Percentiles rank a stretch among this genome's conserved stretches.
Conservation (phyloP, 2,888 invertebrate species). For the Bedellia somnulentella region DNA sequence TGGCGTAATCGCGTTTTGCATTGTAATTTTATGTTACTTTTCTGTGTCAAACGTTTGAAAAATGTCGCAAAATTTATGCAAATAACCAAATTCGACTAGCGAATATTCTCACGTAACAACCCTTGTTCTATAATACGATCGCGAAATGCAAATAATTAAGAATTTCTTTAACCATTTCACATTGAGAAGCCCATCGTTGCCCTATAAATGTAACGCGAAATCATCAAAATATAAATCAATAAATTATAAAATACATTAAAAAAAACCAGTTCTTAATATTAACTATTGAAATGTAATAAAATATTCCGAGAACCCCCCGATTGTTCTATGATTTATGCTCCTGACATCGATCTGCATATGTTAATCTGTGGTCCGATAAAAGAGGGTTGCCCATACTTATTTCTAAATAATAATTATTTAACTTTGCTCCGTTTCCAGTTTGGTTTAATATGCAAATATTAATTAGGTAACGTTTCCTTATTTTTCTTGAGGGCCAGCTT, state of each 20-base stretch:
- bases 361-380: slow-evolving; percentile 21
- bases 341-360: slow-evolving; percentile 45
- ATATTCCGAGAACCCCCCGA: slow-evolving; percentile 22
- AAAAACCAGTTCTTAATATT: slow-evolving; percentile 31
- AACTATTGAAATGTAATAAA: slow-evolving; percentile 10
- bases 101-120: too few species aligned
- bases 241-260: slow-evolving; percentile 39
- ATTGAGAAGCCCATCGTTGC: slow-evolving; percentile 3
- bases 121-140: too few species aligned
- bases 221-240: slow-evolving; percentile 29
- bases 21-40: too few species aligned
- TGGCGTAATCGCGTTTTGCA: too few species aligned
- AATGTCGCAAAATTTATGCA: too few species aligned
- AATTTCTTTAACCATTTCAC: slow-evolving; percentile 6
- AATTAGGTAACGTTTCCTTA: slow-evolving; percentile 40
- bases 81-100: too few species aligned
- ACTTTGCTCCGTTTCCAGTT: slow-evolving; percentile 23
- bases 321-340: slow-evolving; percentile 57
- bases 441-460: slow-evolving; percentile 50
- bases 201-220: slow-evolving; percentile 5
- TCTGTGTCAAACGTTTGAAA: too few species aligned
- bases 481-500: slow-evolving; percentile 29
- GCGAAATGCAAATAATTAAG: slow-evolving; percentile 48
- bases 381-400: slow-evolving; percentile 6
- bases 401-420: slow-evolving; percentile 29